A percentile compares a stretch with the other conserved stretches of the same genome.
phyloP scores from a whole-genome alignment of 2,113 vertebrate genomes.

The Cepphus grylle region DNA sequence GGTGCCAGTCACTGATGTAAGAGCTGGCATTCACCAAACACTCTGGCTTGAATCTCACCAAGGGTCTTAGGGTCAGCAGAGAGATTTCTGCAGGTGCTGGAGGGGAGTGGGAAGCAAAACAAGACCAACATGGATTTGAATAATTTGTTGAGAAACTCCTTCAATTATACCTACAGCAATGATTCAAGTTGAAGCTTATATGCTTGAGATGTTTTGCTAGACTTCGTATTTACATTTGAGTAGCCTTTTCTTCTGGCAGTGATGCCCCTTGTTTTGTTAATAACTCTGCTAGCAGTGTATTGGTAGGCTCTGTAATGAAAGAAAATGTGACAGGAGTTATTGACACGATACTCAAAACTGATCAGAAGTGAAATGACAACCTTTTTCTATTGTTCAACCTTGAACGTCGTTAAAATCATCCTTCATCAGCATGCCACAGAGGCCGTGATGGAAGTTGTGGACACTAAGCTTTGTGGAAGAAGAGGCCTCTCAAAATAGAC shows the following conservation, averaged over 20 bases:
- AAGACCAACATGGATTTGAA: conserved; percentile 46
- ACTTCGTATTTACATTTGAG: conserved; percentile 10
- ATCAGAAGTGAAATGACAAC: background rate
- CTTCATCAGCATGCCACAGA: background rate
- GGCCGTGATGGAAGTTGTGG: background rate
- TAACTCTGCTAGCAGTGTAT: background rate
- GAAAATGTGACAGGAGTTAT: background rate
- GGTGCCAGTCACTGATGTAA: conserved; percentile 55
- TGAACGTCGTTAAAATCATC: background rate
- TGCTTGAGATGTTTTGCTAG: conserved; percentile 26
- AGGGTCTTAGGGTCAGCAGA: conserved; percentile 42
- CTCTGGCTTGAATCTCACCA: conserved; percentile 22
- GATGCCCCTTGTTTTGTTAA: conserved; percentile 31
- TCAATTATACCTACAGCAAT: conserved; percentile 9
- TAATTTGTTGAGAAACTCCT: conserved; percentile 26
- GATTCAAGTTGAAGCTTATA: background rate
- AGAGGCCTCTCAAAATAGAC: background rate
- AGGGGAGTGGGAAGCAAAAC: conserved; percentile 34
- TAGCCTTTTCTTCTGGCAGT: conserved; percentile 36
- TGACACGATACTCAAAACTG: conserved; percentile 2
- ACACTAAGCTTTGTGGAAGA: background rate
- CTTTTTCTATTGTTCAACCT: background rate
- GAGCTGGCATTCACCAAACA: conserved; percentile 42
- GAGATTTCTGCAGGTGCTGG: conserved; percentile 59
- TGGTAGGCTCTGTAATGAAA: background rate